These are phyloP conservation scores for Pelobates fuscus DNA, from an alignment of 2,113 vertebrate species.

Conservation along the genomic window DNA sequence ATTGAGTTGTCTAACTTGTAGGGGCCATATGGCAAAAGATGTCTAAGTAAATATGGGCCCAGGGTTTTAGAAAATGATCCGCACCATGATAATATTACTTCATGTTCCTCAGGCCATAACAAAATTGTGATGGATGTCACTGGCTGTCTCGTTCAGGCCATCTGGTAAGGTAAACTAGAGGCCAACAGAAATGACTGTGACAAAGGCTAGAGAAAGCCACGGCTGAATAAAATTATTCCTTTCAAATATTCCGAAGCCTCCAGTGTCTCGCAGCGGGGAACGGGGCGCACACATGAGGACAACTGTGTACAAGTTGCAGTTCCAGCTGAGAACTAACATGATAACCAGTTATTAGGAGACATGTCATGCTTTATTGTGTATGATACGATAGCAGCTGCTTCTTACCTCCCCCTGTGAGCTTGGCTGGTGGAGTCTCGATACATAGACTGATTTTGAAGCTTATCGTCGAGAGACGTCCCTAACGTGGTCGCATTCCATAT, in stretches of 20 bases:
- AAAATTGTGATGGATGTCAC: not conserved
- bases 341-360: not conserved
- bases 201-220: not conserved
- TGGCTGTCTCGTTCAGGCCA: constrained; percentile 2
- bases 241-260: not conserved
- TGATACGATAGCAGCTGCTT: constrained; percentile 7
- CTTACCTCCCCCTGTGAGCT: too few relatives aligned
- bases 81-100: not conserved
- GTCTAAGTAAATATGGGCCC: constrained; percentile 7
- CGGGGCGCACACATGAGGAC: not conserved
- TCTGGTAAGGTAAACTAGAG: constrained; percentile 9
- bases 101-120: constrained; percentile 9
- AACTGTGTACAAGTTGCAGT: not conserved
- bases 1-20: too few relatives aligned
- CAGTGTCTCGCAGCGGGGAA: not conserved
- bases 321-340: not conserved
- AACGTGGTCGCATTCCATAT: too few relatives aligned
- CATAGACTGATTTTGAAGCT: not conserved
- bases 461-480: too few relatives aligned
- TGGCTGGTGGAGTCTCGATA: not conserved
- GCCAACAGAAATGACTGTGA: not conserved
- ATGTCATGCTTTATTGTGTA: not conserved
- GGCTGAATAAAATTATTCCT: not conserved
- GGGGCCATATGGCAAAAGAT: not conserved
- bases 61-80: not conserved